Percentiles rank a stretch among this genome's conserved stretches.
phyloP scores from a whole-genome alignment of 2,113 vertebrate genomes.

The Corythornis cristatus region DNA sequence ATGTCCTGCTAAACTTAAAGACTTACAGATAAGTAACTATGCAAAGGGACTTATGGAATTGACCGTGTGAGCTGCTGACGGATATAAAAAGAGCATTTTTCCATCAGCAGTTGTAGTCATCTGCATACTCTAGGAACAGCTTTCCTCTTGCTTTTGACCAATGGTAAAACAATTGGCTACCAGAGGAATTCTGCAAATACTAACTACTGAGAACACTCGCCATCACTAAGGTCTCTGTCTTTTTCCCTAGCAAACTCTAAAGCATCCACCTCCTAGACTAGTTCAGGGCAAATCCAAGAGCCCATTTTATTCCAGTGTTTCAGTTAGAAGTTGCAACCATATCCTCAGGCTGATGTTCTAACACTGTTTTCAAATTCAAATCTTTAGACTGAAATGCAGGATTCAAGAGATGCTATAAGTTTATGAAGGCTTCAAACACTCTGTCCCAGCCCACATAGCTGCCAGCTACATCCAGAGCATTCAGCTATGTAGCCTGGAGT shows the following conservation, averaged over 20 bases:
- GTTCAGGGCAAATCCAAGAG: neutral
- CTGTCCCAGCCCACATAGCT: neutral
- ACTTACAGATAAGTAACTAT: neutral
- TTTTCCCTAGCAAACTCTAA: neutral
- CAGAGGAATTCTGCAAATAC: neutral
- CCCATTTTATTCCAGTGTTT: neutral
- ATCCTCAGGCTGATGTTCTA: neutral
- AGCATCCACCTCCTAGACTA: accelerated
- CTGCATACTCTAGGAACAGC: neutral
- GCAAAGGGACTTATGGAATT: neutral
- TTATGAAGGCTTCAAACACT: neutral
- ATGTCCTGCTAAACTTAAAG: neutral
- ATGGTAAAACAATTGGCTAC: neutral
- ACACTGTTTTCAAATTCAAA: neutral
- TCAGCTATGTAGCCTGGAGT: neutral
- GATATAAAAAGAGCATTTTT: neutral
- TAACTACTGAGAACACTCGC: neutral
- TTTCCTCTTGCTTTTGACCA: neutral
- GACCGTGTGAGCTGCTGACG: neutral
- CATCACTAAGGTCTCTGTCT: neutral
- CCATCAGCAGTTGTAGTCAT: neutral
- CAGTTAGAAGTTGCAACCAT: neutral
- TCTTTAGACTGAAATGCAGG: neutral
- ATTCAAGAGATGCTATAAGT: neutral
- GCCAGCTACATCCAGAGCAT: neutral